Evolutionary conservation across 2,888 invertebrate species (phyloP).

Genomic region (Nephrocerus scutellatus): DNA sequence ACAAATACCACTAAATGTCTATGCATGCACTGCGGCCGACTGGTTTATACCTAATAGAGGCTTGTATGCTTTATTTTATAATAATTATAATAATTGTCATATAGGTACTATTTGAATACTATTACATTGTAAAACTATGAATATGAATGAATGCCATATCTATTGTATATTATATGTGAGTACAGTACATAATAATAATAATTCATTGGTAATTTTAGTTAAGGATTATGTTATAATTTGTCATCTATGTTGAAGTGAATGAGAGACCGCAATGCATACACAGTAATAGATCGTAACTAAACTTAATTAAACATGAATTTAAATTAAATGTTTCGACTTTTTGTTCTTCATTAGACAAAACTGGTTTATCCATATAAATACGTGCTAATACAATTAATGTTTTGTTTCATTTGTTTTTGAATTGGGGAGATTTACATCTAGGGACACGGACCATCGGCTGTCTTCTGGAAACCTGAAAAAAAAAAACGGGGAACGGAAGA

Average conservation of each 20-base stretch:
- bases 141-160: too few relatives aligned
- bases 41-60: slow-evolving; percentile 11
- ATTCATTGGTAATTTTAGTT: too few relatives aligned
- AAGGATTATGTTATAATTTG: slow-evolving; percentile 1
- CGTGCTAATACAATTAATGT: slow-evolving; percentile 22
- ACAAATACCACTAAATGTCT: slow-evolving; percentile 39
- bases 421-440: slow-evolving; percentile 31
- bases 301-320: slow-evolving; percentile 17
- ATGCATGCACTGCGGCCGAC: slow-evolving; percentile 21
- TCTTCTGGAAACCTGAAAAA: slow-evolving; percentile 43
- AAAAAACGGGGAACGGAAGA: slow-evolving; percentile 4
- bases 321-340: too few relatives aligned
- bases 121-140: slow-evolving; percentile 21
- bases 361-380: too few relatives aligned
- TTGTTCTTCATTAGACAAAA: too few relatives aligned
- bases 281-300: slow-evolving; percentile 20
- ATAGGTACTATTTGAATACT: slow-evolving; percentile 2
- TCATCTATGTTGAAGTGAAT: background rate
- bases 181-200: too few relatives aligned
- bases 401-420: background rate
- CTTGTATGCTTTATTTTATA: slow-evolving; percentile 7
- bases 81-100: slow-evolving; percentile 3
- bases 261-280: slow-evolving; percentile 17
- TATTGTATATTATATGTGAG: too few relatives aligned
- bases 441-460: slow-evolving; percentile 44